A percentile compares a stretch with the other conserved stretches of the same genome.
phyloP scores from a whole-genome alignment of 2,113 vertebrate genomes.

The Lophius piscatorius region DNA sequence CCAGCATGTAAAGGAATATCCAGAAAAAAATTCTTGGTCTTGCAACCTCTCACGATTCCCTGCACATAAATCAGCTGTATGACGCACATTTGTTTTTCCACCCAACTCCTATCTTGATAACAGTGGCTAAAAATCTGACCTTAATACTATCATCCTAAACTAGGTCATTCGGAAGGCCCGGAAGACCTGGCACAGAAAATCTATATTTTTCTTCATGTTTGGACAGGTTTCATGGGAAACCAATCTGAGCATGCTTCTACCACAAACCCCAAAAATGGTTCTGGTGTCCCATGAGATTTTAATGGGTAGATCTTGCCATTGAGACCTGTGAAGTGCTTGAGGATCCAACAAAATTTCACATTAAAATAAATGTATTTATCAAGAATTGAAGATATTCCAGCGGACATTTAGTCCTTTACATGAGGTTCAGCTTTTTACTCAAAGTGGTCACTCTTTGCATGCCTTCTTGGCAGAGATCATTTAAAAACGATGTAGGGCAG shows the following conservation, averaged over 20 bases:
- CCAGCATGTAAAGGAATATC: not conserved
- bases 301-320: not conserved
- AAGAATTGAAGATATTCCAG: not conserved
- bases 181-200: not conserved
- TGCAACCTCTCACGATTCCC: not conserved
- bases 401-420: slow-evolving; percentile 10
- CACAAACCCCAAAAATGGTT: slow-evolving; percentile 7
- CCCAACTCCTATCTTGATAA: not conserved
- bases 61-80: not conserved
- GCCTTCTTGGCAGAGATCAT: not conserved
- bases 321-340: slow-evolving; percentile 10
- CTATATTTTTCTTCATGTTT: not conserved
- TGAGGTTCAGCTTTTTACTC: too few species aligned
- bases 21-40: not conserved
- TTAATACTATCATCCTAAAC: not conserved
- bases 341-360: not conserved
- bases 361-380: not conserved
- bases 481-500: too few species aligned
- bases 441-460: slow-evolving; percentile 8
- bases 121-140: not conserved
- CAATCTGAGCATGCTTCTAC: not conserved
- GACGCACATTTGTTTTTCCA: not conserved
- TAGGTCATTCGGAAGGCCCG: not conserved
- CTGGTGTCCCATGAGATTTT: not conserved
- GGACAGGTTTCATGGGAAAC: not conserved